Evolutionary conservation across 2,888 invertebrate genomes (phyloP), one percentile per base, ranked within the genome.

Genomic region (Leptinotarsa juncta): DNA sequence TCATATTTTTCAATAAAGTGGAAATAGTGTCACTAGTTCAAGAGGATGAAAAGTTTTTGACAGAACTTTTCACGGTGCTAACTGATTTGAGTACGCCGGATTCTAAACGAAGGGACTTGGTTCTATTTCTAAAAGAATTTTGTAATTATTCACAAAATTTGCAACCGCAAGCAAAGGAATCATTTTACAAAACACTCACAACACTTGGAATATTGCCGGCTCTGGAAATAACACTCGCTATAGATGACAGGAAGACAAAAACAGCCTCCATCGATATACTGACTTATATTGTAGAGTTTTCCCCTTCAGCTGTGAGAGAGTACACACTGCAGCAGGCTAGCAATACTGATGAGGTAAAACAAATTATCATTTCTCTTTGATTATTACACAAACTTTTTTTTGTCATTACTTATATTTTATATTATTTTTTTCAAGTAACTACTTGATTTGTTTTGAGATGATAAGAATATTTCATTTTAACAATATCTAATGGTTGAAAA

Each of bases 1-100:
- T 99, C 91, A 97, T 99, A 89, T 99, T 98, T 91, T 99, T 99
- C 90, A 99, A 98, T 90, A 99, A 99, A 91, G 97, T 98, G 87
- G 99, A 99, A 91, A 99, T 99, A 89, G 98, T 99, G 82, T 97
- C 96, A 82, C 92, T 97, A 86, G 96, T 99, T 88, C 94, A 99
- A 91, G 98, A 99, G 86, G 99, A 99, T 90, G 98, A 98, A 84
- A 95, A 96, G 87, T 97, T 99, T 90, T 91, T 99, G 86, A 94
- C 95, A 72, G 97, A 98, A 89, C 90, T 99, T 83, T 99, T 99
- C 90, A 93, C 95, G 77, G 93, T 97, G 88, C 91, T 99, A 84
- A 96, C 95, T 81, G 96, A 97, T 87, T 94, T 96, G 84, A 93
- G 93, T 82, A 97, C 97, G 62, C 92, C 94, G 42, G 94, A 97